phyloP scores from a whole-genome alignment of 2,888 invertebrate genomes.

The Temnothorax unifasciatus region DNA sequence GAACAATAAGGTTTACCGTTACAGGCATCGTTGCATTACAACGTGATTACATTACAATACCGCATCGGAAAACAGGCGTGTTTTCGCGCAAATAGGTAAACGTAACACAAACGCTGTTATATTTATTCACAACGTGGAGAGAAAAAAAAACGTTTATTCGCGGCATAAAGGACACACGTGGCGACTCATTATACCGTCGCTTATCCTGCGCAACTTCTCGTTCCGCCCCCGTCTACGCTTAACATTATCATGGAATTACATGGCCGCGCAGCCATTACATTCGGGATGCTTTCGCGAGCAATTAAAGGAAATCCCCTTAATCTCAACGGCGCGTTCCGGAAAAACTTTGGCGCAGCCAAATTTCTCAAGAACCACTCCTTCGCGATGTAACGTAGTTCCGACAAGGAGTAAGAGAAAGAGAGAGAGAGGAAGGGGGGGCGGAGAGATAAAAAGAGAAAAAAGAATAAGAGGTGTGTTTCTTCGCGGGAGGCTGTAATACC shows the following conservation, averaged over 20 bases:
- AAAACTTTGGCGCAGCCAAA: slow-evolving; percentile 33
- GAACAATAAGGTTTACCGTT: slow-evolving; percentile 26
- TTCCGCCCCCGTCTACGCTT: slow-evolving; percentile 36
- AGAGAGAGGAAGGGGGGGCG: background rate
- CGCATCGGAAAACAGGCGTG: background rate
- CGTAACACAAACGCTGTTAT: background rate
- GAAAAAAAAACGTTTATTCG: background rate
- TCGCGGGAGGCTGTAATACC: slow-evolving; percentile 55
- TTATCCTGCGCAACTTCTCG: slow-evolving; percentile 14
- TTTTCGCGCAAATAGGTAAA: slow-evolving; percentile 17
- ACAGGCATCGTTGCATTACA: slow-evolving; percentile 13
- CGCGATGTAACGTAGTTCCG: slow-evolving; percentile 27
- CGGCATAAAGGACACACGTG: background rate
- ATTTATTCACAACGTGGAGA: slow-evolving; percentile 14
- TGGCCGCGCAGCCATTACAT: slow-evolving; percentile 18
- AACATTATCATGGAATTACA: slow-evolving; percentile 34
- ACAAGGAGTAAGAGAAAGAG: background rate
- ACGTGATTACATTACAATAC: slow-evolving; percentile 47
- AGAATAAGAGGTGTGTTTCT: slow-evolving; percentile 31
- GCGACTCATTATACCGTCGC: slow-evolving; percentile 32
- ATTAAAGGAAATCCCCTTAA: slow-evolving; percentile 49
- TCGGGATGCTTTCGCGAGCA: slow-evolving; percentile 41
- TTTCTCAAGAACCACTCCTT: slow-evolving; percentile 39
- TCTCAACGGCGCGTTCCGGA: slow-evolving; percentile 39
- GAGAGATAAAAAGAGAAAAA: slow-evolving; percentile 5